Base-by-base conservation (phyloP, 92 coral and sea anemone genomes). In the Phenganax stokvisi region DNA sequence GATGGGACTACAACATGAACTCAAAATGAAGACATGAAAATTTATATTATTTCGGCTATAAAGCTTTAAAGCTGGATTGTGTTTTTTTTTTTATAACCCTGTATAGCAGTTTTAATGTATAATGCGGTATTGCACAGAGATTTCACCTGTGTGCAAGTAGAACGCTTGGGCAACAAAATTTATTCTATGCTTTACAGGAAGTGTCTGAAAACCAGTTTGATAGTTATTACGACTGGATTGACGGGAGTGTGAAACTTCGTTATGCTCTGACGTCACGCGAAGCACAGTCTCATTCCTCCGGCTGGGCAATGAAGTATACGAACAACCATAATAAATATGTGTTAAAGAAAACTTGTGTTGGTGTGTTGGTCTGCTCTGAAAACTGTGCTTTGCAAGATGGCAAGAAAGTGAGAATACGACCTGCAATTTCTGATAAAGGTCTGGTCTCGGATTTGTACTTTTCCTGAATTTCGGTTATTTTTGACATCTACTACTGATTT, bases 281-380 rank as follows among this genome's bases (percentile, higher is more conserved):
- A 29, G 97, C 96, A 6, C 98, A 94, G 85, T 96, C 98, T 3
- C 98, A 94, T 85, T 89, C 92, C 65, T 91, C 97, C 3, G 98
- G 97, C 56, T 94, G 98, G 98, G 98, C 98, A 84, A 94, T 94
- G 98, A 94, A 94, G 51, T 94, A 94, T 89, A 94, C 98, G 54
- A 94, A 94, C 89, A 94, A 94, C 77, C 98, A 94, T 86, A 94
- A 94, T 75, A 94, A 94, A 59, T 94, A 85, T 76, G 97, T 94
- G 61, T 81, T 94, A 28, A 94, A 94, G 92, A 94, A 94, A 76
- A 94, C 98, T 0, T 94, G 98, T 81, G 98, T 94, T 55, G 98
- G 98, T 10, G 98, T 94, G 12, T 70, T 94, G 71, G 89, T 94
- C 11, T 94, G 98, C 51, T 92, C 89, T 65, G 74, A 86, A 9